Evolutionary conservation across 2,113 vertebrate genomes (phyloP).

Genomic region (Rhinolophus sinicus): DNA sequence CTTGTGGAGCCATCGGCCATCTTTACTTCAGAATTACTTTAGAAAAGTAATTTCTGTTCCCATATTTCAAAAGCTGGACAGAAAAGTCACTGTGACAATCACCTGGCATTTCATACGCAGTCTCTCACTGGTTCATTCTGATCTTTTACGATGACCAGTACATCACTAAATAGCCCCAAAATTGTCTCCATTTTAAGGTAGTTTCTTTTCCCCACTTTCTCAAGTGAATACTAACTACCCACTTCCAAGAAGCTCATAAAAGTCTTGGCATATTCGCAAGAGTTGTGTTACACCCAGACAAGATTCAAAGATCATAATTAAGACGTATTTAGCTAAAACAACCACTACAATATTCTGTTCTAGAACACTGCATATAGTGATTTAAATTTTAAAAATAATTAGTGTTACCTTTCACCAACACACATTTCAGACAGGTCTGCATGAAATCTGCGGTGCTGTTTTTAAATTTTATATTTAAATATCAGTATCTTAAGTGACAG

Average conservation of each 20-base stretch:
- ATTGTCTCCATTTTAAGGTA: not conserved
- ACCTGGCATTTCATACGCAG: not conserved
- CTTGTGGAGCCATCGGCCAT: not conserved
- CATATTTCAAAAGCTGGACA: not conserved
- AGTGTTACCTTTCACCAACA: not conserved
- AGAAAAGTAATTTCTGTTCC: not conserved
- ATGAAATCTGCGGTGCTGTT: not conserved
- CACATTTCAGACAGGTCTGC: not conserved
- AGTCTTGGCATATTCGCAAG: not conserved
- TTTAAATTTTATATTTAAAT: slow-evolving; percentile 25
- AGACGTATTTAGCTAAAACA: slow-evolving; percentile 7
- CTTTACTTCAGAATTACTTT: slow-evolving; percentile 18
- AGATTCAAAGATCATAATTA: slow-evolving; percentile 29
- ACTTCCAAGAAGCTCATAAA: not conserved
- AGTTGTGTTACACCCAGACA: not conserved
- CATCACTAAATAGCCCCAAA: not conserved
- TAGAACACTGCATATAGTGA: not conserved
- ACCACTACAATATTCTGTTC: not conserved
- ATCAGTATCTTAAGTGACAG: not conserved
- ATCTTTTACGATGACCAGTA: not conserved
- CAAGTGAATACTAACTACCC: not conserved
- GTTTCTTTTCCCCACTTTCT: not conserved
- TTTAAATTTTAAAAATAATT: not conserved
- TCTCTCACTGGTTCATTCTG: not conserved
- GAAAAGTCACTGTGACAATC: not conserved